Evolutionary conservation across 2,888 invertebrate species (phyloP), one percentile per base, ranked within the genome.

Genomic region (Ophion ventricosus): DNA sequence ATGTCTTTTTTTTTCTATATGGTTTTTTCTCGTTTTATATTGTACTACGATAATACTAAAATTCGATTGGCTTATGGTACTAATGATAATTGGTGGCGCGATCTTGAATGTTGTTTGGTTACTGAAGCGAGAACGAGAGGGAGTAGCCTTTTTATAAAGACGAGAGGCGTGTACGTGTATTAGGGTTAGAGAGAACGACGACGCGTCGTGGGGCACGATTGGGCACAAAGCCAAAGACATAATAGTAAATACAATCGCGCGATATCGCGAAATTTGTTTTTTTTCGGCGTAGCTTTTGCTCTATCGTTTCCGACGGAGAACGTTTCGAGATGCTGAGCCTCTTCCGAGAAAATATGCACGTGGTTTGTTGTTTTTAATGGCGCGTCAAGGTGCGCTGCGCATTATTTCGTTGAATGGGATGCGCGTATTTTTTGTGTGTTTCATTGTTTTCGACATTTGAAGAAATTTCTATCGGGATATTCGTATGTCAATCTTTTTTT

Each of bases 221-320:
- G 61, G 49, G 66, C 26, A 40, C 67, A 25, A 14, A 61, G 69
- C 78, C 59, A 75, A 11, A 49, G 57, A n/a, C 56, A 63, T 26
- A 82, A 76, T 83, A 75, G 88, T 87, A 89, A 91, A 89, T 87
- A 89, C 88, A 83, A 88, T 90, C 90, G 82, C 86, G 86, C 87
- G 88, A 88, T 83, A 79, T 61, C 35, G 66, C 79, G 57, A 73
- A 61, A 67, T 77, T 66, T 80, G 40, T 72, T 80, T 64, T 63
- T 63, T 40, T 72, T 23, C 61, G 72, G 66, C 73, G 79, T 54
- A 78, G 29, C 59, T 77, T 77, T 43, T 23, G 25, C n/a, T n/a
- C 14, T 14, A 25, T 77, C 20, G 57, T 49, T 49, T 49, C 3
- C 14, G 14, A 49, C 49, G 17, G 4, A 49, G 14, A 49, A 0